Conservation (phyloP, 1,140 invertebrate genomes). For the Calliphora vicina region DNA sequence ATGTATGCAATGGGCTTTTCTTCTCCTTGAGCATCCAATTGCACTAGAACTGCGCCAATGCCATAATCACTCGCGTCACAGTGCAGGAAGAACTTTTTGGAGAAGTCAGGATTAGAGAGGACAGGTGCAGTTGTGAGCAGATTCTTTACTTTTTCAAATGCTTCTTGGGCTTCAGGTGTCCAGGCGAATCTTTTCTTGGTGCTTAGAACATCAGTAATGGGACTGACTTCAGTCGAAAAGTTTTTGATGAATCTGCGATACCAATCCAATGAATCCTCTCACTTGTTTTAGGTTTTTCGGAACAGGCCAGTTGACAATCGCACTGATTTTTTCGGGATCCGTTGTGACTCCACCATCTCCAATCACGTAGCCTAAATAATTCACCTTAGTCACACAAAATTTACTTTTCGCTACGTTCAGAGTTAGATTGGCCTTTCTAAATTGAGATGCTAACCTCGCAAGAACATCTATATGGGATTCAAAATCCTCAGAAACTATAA, state of each 20-base stretch:
- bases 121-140: slow-evolving; percentile 41
- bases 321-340: slow-evolving; percentile 34
- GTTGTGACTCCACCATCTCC: slow-evolving; percentile 25
- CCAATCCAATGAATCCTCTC: too few relatives aligned
- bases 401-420: slow-evolving; percentile 32
- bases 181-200: slow-evolving; percentile 43
- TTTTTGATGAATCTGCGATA: slow-evolving; percentile 53
- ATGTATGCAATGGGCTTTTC: too few relatives aligned
- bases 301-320: too few relatives aligned
- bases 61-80: too few relatives aligned
- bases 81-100: slow-evolving; percentile 38
- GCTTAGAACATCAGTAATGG: slow-evolving; percentile 51
- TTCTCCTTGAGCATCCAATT: too few relatives aligned
- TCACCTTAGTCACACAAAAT: neutral
- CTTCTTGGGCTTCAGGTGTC: slow-evolving; percentile 4
- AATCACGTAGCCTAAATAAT: slow-evolving; percentile 32
- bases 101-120: slow-evolving; percentile 49
- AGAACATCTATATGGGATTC: slow-evolving; percentile 20
- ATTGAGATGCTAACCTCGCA: neutral
- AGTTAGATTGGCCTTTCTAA: slow-evolving; percentile 20
- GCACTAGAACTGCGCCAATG: too few relatives aligned
- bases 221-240: slow-evolving; percentile 50
- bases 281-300: neutral
- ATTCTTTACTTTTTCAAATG: slow-evolving; percentile 25
- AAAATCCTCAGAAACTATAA: slow-evolving; percentile 22